Evolutionary conservation across 2,888 invertebrate species (phyloP), one percentile per base, ranked within the genome.

Genomic region (Drosophila colorata): DNA sequence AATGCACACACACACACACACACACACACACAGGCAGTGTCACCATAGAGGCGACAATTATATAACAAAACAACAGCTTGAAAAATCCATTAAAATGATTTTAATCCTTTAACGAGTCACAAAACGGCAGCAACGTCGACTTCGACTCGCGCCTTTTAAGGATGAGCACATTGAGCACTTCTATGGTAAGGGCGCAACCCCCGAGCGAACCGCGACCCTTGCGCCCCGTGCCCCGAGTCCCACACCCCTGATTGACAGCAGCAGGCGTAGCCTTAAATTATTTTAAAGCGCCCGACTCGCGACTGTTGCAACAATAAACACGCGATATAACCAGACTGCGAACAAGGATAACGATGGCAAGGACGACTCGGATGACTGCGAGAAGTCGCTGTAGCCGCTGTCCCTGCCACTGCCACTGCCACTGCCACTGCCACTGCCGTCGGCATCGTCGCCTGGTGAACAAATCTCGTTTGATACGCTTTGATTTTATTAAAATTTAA

Each of bases 11-110:
- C 49, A 65, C 59, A 64, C 51, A 31, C 37, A 57, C 41, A 55
- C 44, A 67, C 11, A 66, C n/a, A 40, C 14, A 41, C n/a, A 59
- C 35, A 53, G 25, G 47, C 20, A 59, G 43, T 37, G 35, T 48
- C 47, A 82, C 70, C 79, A 84, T 74, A 75, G 71, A 69, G 66
- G 73, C 80, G 72, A 85, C 84, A 85, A 85, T 85, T 83, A 85
- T 86, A 80, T 74, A 87, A 84, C 83, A 88, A 87, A 85, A 81
- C 89, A 88, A 85, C 86, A 87, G 89, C 86, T 86, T 86, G 89
- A 83, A 83, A 90, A 90, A 91, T 90, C 90, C 90, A 90, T 90
- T 91, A 91, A 91, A 91, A 91, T 88, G 75, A 79, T 81, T 88
- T 89, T 91, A 90, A 90, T 90, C 91, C 91, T 90, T 90, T 90